A percentile compares a stretch with the other conserved stretches of the same genome.
phyloP scores from a whole-genome alignment of 2,888 invertebrate species.

The Dynastes maya region DNA sequence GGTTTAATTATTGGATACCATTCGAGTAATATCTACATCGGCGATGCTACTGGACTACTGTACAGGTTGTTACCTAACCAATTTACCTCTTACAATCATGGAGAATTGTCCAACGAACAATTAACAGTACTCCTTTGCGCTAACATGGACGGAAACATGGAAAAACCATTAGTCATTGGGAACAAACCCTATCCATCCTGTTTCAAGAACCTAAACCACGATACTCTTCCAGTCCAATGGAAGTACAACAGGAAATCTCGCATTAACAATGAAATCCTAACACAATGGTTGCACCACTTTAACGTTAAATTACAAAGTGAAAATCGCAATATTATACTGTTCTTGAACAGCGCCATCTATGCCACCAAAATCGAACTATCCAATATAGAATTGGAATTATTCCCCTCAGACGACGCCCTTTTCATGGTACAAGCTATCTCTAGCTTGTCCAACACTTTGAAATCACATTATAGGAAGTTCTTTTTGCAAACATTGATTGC shows the following conservation, averaged over 20 bases:
- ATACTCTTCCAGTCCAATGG: background rate
- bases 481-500: background rate
- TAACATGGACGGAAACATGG: background rate
- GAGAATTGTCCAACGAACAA: background rate
- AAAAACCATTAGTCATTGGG: constrained; percentile 14
- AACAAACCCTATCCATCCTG: background rate
- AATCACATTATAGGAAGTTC: background rate
- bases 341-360: background rate
- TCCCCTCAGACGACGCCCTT: background rate
- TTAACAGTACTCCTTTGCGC: background rate
- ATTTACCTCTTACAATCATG: background rate
- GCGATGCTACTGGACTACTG: constrained; percentile 7
- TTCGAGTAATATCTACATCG: background rate
- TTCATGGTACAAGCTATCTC: background rate
- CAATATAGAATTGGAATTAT: background rate
- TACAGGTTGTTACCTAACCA: background rate
- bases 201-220: background rate
- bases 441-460: too few species aligned
- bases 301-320: background rate
- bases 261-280: too few species aligned
- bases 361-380: background rate
- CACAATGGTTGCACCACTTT: too few species aligned
- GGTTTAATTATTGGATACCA: background rate
- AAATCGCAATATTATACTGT: background rate
- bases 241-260: too few species aligned